phyloP scores from a whole-genome alignment of 2,113 vertebrate species.

The Eublepharis macularius region DNA sequence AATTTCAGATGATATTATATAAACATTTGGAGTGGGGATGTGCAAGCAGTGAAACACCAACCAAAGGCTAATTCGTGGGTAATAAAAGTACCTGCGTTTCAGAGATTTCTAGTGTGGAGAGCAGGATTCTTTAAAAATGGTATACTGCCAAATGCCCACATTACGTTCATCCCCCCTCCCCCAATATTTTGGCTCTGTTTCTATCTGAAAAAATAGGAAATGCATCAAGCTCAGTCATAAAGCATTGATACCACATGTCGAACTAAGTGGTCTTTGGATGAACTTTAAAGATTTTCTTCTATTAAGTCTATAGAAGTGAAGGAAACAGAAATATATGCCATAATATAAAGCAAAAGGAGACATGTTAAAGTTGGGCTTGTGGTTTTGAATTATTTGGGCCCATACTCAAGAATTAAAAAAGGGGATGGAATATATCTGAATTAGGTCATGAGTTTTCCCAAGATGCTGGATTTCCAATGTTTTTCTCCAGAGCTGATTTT shows the following conservation, averaged over 20 bases:
- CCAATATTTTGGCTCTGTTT: slow-evolving; percentile 53
- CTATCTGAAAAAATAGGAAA: slow-evolving; percentile 59
- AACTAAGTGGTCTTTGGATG: slow-evolving; percentile 57
- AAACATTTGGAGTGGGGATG: slow-evolving; percentile 59
- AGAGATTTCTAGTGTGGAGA: slow-evolving; percentile 40
- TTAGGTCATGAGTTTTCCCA: slow-evolving; percentile 31
- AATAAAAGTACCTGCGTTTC: slow-evolving; percentile 61
- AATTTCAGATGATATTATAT: slow-evolving; percentile 58
- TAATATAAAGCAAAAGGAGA: slow-evolving; percentile 52
- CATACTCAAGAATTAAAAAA: slow-evolving; percentile 50
- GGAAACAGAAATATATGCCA: slow-evolving; percentile 56
- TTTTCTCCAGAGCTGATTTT: slow-evolving; percentile 36
- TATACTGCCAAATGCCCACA: slow-evolving; percentile 48
- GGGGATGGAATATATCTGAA: slow-evolving; percentile 2
- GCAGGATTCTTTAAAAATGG: slow-evolving; percentile 33
- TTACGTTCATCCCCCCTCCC: slow-evolving; percentile 35
- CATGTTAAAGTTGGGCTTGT: slow-evolving; percentile 49
- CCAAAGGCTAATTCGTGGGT: slow-evolving; percentile 30
- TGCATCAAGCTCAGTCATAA: slow-evolving; percentile 63
- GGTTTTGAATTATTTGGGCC: slow-evolving; percentile 47
- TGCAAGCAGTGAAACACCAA: slow-evolving; percentile 42
- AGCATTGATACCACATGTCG: slow-evolving; percentile 62
- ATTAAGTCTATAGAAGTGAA: slow-evolving; percentile 62
- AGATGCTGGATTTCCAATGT: slow-evolving; percentile 36
- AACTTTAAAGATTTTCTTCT: slow-evolving; percentile 67